Evolutionary conservation across 2,113 vertebrate genomes (phyloP), one percentile per base, ranked within the genome.

Genomic region (Macquaria ambigua): DNA sequence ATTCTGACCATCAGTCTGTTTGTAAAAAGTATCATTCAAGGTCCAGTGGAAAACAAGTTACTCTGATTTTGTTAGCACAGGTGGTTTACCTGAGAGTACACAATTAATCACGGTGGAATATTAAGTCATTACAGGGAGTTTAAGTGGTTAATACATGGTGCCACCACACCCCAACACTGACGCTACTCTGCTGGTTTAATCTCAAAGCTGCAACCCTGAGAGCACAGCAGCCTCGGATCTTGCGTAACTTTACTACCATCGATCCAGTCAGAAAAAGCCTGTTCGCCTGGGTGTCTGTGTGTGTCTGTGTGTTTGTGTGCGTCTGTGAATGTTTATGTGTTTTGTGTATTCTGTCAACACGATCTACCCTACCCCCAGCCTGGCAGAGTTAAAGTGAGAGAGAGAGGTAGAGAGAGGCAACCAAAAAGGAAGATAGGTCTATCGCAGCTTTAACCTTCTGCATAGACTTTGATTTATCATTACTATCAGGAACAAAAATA

Each of bases 291-390:
- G 39, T 69, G 55, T 79, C 61, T 72, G 62, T 66, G 8, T 79
- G n/a, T 80, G 28, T 73, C 31, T 53, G 68, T 58, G 18, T 46
- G 76, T 67, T 31, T 66, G 52, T 48, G 46, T 75, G 59, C 6
- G 6, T 46, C 5, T 83, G 37, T 82, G 53, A 21, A 25, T 79
- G 69, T 81, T 74, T 64, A 62, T 81, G 37, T 9, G 69, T 79
- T 79, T 77, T 85, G 74, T 91, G 80, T 87, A 10, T 63, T 87
- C 41, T 80, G 74, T 76, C 82, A 83, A 67, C 79, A 83, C 8
- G 8, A 50, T 81, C 61, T 14, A 61, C 18, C 25, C 64, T 4
- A 14, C 61, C n/a, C 59, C 43, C 4, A 28, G 52, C 23, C 58
- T 15, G 21, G 20, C 50, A 58, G 46, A 74, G 28, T 23, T 50